Base-by-base conservation (phyloP, 2,888 invertebrate species). In the Andrena praecox region DNA sequence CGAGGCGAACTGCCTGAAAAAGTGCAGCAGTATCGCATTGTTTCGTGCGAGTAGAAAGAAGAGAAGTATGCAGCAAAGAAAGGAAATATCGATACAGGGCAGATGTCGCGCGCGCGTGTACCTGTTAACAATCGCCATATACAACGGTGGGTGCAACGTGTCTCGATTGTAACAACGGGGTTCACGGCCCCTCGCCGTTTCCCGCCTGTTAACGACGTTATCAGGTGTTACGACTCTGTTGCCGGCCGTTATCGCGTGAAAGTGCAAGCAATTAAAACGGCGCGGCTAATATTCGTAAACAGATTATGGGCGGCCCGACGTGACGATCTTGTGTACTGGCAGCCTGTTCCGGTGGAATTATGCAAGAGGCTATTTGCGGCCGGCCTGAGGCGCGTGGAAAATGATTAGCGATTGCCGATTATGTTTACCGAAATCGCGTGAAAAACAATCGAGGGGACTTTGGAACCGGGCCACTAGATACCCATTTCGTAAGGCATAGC, bases 221-320 rank as follows among this genome's bases (percentile, higher is more conserved):
- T 87, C 87, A 85, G 88, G 69, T 85, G 83, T 85, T 78, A 78
- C 71, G 66, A 73, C 56, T 78, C 50, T 69, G 68, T 48, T 42
- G 72, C n/a, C 52, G 20, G 42, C 52, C 60, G 70, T 87, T 87
- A 85, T 87, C 80, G 31, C 48, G 63, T 59, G 67, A 70, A 81
- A 80, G 50, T 79, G 74, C 69, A 73, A 73, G 67, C 67, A 82
- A 82, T 83, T 80, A 79, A 79, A 77, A 76, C 31, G 62, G 56
- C 3, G 8, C 56, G 24, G 12, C 27, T 35, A 64, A 59, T 82
- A 80, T 73, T 81, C 87, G 80, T 81, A 87, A 87, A 85, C 87
- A 87, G 87, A 87, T 87, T 85, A 81, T 62, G 67, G 35, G 29
- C 10, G 33, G 48, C n/a, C 27, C 42, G 52, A 56, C 56, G 63